These are phyloP conservation scores for Pluvianellus socialis DNA, from an alignment of 2,113 vertebrate genomes.

Conservation along the genomic window DNA sequence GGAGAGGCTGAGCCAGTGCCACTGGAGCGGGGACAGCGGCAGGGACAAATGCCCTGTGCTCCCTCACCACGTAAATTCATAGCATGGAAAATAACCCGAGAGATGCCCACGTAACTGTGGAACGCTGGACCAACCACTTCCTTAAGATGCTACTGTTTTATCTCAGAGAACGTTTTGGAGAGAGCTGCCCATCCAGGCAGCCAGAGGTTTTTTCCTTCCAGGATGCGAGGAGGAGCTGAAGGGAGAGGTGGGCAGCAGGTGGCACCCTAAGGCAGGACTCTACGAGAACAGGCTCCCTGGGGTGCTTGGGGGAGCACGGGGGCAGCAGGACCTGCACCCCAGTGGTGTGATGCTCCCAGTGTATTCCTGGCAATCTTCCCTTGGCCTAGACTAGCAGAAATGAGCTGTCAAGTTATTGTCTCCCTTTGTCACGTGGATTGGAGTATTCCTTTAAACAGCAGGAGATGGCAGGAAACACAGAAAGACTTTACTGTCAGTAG, in stretches of 20 bases:
- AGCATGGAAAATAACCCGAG: not conserved
- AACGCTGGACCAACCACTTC: not conserved
- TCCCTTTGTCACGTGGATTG: not conserved
- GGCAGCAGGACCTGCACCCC: not conserved
- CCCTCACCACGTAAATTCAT: not conserved
- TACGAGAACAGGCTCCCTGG: not conserved
- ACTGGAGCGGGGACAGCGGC: not conserved
- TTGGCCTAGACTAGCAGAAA: not conserved
- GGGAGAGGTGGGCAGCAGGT: slow-evolving; percentile 1
- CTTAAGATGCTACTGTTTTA: not conserved
- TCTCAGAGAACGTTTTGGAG: not conserved
- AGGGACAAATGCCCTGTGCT: not conserved
- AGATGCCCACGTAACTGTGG: not conserved
- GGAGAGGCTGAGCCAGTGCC: not conserved
- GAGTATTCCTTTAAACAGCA: not conserved
- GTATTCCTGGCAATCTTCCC: not conserved
- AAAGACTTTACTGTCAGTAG: not conserved
- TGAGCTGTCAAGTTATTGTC: rapidly evolving
- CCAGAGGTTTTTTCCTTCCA: not conserved
- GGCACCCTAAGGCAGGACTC: slow-evolving; percentile 15
- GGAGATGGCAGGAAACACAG: not conserved
- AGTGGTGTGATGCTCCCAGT: rapidly evolving
- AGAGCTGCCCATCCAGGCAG: not conserved
- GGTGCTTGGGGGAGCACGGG: rapidly evolving
- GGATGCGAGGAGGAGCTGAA: not conserved